Percentiles rank a stretch among this genome's conserved stretches.
These are phyloP conservation scores for Halyomorpha halys DNA, from an alignment of 1,140 invertebrate species.

Conservation along the genomic window DNA sequence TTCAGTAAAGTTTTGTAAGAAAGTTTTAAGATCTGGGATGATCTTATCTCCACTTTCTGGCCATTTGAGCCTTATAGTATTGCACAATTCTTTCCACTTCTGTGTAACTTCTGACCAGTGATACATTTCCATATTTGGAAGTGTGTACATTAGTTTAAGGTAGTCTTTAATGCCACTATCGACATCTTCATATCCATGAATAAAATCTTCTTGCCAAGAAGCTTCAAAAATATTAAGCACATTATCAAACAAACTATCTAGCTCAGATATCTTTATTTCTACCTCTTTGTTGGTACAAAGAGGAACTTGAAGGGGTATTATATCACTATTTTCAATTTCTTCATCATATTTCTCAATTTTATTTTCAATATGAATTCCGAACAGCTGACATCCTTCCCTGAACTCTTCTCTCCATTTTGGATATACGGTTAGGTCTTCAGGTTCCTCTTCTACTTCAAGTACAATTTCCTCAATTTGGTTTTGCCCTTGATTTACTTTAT, in stretches of 20 bases:
- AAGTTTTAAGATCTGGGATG: too few relatives aligned
- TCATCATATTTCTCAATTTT: neutral
- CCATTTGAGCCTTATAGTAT: neutral
- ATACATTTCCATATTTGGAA: constrained; percentile 8
- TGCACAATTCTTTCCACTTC: neutral
- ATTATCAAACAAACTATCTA: neutral
- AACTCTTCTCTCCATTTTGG: constrained; percentile 13
- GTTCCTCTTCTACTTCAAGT: neutral
- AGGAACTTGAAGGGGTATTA: too few relatives aligned
- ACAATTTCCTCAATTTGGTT: neutral
- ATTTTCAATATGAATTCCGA: neutral
- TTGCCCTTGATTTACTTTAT: neutral
- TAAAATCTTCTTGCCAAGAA: constrained; percentile 2
- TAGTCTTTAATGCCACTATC: neutral
- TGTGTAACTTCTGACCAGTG: neutral
- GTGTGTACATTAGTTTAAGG: neutral
- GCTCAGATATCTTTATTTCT: neutral
- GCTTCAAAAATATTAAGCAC: neutral
- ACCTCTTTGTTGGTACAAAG: too few relatives aligned
- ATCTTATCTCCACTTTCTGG: too few relatives aligned
- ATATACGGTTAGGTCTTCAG: neutral
- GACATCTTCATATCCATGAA: neutral
- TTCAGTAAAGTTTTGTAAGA: too few relatives aligned
- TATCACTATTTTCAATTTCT: too few relatives aligned
- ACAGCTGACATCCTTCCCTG: constrained; percentile 2